Evolutionary conservation across 2,113 vertebrate species (phyloP), one percentile per base, ranked within the genome.

Genomic region (Cryptomyrus ogoouensis): DNA sequence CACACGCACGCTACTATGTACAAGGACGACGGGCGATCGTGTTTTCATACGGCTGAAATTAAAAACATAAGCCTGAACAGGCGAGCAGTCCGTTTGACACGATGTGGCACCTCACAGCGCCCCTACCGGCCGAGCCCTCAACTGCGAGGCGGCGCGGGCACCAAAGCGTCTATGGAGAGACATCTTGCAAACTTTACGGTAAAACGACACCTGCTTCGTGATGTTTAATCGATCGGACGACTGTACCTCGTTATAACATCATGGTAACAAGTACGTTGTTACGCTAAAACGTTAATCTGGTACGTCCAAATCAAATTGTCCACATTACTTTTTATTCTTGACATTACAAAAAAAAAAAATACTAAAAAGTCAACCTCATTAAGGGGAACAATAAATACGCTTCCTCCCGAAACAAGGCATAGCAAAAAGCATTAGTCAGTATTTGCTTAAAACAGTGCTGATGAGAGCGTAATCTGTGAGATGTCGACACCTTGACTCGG

Each of bases 361-460:
- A 42, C 35, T 42, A 80, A 80, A 80, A 80, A 80, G 2, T 80
- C 35, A 80, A 80, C 74, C 83, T 84, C 21, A 84, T 84, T 84
- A 84, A 9, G 42, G 47, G 44, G 83, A 46, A 84, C 44, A 47
- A 84, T 47, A 84, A 84, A 84, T 84, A 47, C n/a, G 24, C 21
- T 12, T 84, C 44, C 7, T 84, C 83, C 44, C 83, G 44, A 84
- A 84, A 46, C 44, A 84, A 84, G 83, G 83, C 44, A 46, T 84
- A 47, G 21, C 44, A n/a, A 47, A 84, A 84, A 44, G 44, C 8
- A 83, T 83, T 83, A 44, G 24, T 84, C 44, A 84, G 24, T 47
- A n/a, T 84, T 47, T 84, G 44, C 39, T 84, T 84, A 84, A 84
- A 84, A 84, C 19, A 84, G 19, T 84, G 70, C 70, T 77, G 70